Base-by-base conservation (phyloP, 1,140 invertebrate genomes). In the Panagrolaimus sp. region DNA sequence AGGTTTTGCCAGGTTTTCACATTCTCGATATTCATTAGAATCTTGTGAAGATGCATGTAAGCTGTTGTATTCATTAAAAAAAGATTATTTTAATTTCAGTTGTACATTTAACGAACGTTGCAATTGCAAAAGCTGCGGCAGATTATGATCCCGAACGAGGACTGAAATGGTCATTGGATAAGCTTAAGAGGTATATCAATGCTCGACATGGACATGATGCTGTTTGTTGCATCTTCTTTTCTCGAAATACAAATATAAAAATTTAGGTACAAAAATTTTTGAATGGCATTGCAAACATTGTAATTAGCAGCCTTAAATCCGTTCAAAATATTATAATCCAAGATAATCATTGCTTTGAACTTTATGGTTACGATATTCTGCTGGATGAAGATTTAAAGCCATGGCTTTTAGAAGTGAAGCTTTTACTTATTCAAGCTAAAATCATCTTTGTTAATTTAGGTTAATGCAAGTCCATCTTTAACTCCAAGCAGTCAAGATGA, bases 281-380 rank as follows among this genome's bases (percentile, higher is more conserved):
- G 67, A 72, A 75, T 65, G 73, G 81, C 7, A 85, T 87, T 43
- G 86, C 86, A 65, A 78, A 84, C 48, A 86, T 86, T 9, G 84
- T 87, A 25, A 83, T 86, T 16, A 83, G 84, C 65, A 85, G 84
- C 73, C 69, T 87, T 31, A 84, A 83, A 45, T 79, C 68, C 38
- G 78, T 81, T 25, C 71, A 80, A 46, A 16, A 70, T 27, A 31
- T 84, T 66, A 80, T 83, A 23, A 85, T 85, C 27, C 83, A 87
- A 75, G 85, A 87, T 74, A 84, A 84, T 66, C 86, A 87, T 73
- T 87, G 86, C 69, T 87, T 87, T 78, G 86, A 87, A 71, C 80
- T 87, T 72, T 87, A 86, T 72, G 86, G 86, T n/a, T 87, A 86
- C 71, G 85, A 86, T 73, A 80, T 86, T 63, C 72, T 86, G 4